Percentiles rank a stretch among this genome's conserved stretches.
Evolutionary conservation across 2,888 invertebrate species (phyloP).

Genomic region (Leptopilina syphax): DNA sequence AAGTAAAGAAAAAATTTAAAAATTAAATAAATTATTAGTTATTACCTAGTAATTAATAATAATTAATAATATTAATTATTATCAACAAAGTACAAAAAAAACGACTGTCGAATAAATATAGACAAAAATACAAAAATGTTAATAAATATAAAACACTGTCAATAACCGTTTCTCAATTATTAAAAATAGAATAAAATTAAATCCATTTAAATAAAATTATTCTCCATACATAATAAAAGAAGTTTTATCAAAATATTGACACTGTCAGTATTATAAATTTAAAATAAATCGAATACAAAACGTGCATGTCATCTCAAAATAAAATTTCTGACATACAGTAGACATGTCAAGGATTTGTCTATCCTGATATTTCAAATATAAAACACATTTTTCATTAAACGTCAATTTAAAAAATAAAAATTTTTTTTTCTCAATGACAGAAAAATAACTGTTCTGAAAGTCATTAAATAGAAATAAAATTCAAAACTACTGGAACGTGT

Average conservation of each 20-base stretch:
- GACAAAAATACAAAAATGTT: neutral
- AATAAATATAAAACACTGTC: neutral
- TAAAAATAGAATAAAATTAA: neutral
- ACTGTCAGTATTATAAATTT: neutral
- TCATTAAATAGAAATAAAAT: neutral
- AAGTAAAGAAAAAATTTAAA: too few relatives aligned
- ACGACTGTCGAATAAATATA: too few relatives aligned
- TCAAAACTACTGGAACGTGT: neutral
- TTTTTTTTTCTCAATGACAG: slow-evolving; percentile 1
- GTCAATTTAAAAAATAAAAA: neutral
- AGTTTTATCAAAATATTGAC: neutral
- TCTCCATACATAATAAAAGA: neutral
- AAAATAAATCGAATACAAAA: neutral
- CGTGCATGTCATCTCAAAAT: slow-evolving; percentile 8
- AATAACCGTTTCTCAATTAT: neutral
- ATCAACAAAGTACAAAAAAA: too few relatives aligned
- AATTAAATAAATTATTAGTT: too few relatives aligned
- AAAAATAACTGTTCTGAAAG: neutral
- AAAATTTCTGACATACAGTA: neutral
- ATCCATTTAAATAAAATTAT: neutral
- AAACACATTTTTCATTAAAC: neutral
- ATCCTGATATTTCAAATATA: neutral
- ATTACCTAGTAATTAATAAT: too few relatives aligned
- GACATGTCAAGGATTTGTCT: neutral
- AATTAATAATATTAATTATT: too few relatives aligned